Conservation (phyloP, 2,888 invertebrate species). For the Nymphalis urticae region DNA sequence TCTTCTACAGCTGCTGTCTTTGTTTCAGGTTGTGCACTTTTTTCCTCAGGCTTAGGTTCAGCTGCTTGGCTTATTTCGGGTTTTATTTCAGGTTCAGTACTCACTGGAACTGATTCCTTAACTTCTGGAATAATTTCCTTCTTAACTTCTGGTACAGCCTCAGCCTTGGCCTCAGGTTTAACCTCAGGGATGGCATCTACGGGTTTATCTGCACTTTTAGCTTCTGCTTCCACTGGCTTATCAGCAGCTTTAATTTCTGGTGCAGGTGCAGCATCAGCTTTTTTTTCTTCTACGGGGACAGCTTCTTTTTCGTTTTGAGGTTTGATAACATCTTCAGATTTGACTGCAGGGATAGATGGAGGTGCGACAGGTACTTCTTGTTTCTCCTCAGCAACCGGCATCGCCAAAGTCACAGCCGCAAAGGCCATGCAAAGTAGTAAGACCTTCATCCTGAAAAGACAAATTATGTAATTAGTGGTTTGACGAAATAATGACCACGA, state of each 20-base stretch:
- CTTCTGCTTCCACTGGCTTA: constrained; percentile 49
- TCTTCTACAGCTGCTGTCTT: constrained; percentile 47
- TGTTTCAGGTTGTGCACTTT: constrained; percentile 46
- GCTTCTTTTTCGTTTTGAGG: constrained; percentile 50
- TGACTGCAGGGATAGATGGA: constrained; percentile 43
- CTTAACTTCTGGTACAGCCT: constrained; percentile 45
- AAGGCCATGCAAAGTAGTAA: constrained; percentile 82
- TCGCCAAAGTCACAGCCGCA: constrained; percentile 79
- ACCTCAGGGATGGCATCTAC: constrained; percentile 46
- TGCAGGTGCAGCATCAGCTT: constrained; percentile 42
- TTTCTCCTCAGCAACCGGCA: constrained; percentile 82
- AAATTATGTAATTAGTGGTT: constrained; percentile 62
- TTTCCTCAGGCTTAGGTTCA: constrained; percentile 50
- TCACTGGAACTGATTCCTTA: constrained; percentile 46
- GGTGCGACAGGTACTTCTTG: constrained; percentile 52
- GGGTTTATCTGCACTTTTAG: constrained; percentile 38
- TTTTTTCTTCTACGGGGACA: constrained; percentile 43
- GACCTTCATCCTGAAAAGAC: constrained; percentile 84
- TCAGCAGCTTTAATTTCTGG: constrained; percentile 49
- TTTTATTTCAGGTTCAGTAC: constrained; percentile 38
- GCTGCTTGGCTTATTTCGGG: constrained; percentile 49
- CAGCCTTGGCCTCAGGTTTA: constrained; percentile 44
- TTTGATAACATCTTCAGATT: constrained; percentile 44
- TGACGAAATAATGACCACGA: constrained; percentile 49
- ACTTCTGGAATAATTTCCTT: constrained; percentile 48